Evolutionary conservation across 2,888 invertebrate genomes (phyloP), one percentile per base, ranked within the genome.

Genomic region (Amitus sp.): DNA sequence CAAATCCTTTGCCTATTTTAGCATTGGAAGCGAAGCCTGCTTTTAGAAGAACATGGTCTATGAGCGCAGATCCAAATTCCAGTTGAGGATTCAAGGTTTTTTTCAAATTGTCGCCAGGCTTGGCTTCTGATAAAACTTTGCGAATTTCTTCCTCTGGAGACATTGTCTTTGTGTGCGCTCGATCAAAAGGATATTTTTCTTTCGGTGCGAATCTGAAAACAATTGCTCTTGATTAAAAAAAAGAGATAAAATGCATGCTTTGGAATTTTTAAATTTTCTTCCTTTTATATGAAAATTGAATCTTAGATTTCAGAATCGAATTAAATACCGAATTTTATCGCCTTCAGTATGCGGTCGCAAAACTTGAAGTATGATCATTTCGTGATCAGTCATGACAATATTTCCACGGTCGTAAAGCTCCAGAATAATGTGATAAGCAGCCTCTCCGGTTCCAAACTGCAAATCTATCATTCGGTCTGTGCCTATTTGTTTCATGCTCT

Each of bases 351-450:
- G 92, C 0, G 96, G 96, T 33, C 98, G 85, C 1, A 98, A 83
- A n/a, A 98, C 90, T 82, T 96, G 94, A 7, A 99, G 85, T 73
- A 98, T 99, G 0, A 87, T 92, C 85, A 93, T 90, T 69, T 96
- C 89, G 75, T 88, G 86, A 84, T 99, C 99, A 0, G 98, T 96
- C 2, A 99, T 86, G 51, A 98, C 87, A 12, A 99, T 91, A 82
- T 99, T 99, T 50, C 99, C 98, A 72, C 94, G 85, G 83, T 98
- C 98, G 75, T 97, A 99, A 17, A 99, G 82, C 82, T 99, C 99
- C 50, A 99, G 79, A 70, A 99, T 93, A 0, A 99, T 86, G 82
- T 99, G 98, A 83, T 96, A 96, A 0, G 96, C 93, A 1, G 94
- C 95, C 77, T 96, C 96, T 0, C 92, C 91, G 2, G 88, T 89